phyloP scores from a whole-genome alignment of 2,797 vertebrate species.

The Carapus acus region DNA sequence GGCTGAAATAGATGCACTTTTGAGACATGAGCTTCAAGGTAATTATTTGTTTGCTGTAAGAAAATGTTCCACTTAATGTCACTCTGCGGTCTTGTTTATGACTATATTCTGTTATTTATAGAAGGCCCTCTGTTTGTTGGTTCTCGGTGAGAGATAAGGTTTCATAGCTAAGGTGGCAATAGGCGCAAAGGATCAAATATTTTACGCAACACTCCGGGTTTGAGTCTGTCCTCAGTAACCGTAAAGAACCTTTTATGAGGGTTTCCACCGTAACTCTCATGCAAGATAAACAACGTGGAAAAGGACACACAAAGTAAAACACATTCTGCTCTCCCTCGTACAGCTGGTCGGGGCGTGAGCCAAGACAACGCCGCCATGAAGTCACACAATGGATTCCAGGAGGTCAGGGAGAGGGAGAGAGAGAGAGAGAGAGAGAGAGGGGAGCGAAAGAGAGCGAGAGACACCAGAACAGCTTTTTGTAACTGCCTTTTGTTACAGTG shows the following conservation, averaged over 20 bases:
- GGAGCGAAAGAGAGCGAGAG: conserved; percentile 5
- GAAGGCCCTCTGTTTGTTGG: conserved; percentile 1
- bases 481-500: conserved; percentile 9
- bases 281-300: conserved; percentile 24
- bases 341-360: conserved; percentile 40
- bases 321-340: conserved; percentile 17
- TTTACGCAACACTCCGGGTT: conserved; percentile 12
- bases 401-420: too few relatives aligned
- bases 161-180: neutral
- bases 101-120: neutral
- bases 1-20: neutral
- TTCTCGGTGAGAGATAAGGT: neutral
- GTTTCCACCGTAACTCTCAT: conserved; percentile 16
- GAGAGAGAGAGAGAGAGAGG: conserved; percentile 1
- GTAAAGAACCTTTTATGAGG: conserved; percentile 13
- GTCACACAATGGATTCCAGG: conserved; percentile 35
- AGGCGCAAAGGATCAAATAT: conserved; percentile 1
- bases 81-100: neutral
- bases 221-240: conserved; percentile 7
- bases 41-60: neutral
- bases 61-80: neutral
- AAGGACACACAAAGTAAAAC: conserved; percentile 27
- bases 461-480: conserved; percentile 21
- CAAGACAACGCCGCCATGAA: conserved; percentile 31
- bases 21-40: neutral